Percentiles rank a stretch among this genome's conserved stretches.
phyloP scores from a whole-genome alignment of 2,113 vertebrate genomes.

The Sceloporus tristichus region DNA sequence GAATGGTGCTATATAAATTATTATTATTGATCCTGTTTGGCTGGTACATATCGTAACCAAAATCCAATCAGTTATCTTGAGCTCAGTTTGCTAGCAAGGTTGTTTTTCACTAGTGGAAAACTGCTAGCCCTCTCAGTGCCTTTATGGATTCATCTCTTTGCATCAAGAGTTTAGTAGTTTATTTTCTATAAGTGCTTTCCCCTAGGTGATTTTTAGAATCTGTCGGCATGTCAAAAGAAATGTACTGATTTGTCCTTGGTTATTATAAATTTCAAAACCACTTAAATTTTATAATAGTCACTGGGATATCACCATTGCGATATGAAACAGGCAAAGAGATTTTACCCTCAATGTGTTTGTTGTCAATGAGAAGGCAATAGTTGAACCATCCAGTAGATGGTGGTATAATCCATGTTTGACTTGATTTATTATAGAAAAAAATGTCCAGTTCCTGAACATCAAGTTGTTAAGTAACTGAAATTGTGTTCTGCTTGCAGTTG shows the following conservation, averaged over 20 bases:
- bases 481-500: neutral
- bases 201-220: neutral
- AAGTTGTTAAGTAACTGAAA: neutral
- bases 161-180: neutral
- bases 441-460: neutral
- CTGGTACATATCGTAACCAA: neutral
- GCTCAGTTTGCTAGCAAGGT: neutral
- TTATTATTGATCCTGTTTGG: neutral
- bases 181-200: neutral
- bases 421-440: neutral
- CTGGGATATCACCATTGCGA: neutral
- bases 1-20: conserved; percentile 6
- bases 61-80: neutral
- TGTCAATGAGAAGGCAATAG: too few relatives aligned
- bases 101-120: neutral
- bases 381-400: neutral
- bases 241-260: neutral
- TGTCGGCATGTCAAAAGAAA: neutral
- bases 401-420: neutral
- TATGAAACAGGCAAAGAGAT: accelerated
- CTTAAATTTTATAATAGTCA: neutral
- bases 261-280: neutral
- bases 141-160: conserved; percentile 4
- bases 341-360: neutral
- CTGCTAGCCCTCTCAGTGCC: conserved; percentile 16